A percentile compares a stretch with the other conserved stretches of the same genome.
Conservation (phyloP, 2,113 vertebrate genomes). For the Labeo catla region DNA sequence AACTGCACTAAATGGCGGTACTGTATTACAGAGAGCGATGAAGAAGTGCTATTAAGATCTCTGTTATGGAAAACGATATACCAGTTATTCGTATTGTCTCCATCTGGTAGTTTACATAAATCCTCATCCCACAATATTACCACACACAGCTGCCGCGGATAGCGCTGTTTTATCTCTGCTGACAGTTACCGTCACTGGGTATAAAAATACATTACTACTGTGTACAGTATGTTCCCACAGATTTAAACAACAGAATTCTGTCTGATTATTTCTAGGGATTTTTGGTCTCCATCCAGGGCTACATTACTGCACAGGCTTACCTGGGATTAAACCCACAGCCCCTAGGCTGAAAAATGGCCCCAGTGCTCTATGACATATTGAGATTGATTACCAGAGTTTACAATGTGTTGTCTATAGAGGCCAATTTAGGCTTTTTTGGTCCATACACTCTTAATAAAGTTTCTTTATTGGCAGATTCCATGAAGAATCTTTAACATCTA, state of each 20-base stretch:
- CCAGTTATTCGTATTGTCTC: neutral
- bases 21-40: neutral
- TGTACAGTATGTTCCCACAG: neutral
- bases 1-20: conserved; percentile 8
- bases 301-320: neutral
- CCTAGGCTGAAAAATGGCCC: neutral
- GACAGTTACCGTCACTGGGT: neutral
- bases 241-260: neutral
- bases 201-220: conserved; percentile 12
- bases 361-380: neutral
- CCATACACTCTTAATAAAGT: neutral
- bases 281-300: conserved; percentile 12
- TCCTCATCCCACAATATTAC: neutral
- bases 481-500: neutral
- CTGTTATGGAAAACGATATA: neutral
- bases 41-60: conserved; percentile 9
- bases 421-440: neutral
- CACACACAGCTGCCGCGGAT: neutral
- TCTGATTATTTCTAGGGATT: neutral
- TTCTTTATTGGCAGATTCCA: no score
- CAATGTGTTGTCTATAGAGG: neutral
- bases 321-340: neutral
- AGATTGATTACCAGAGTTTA: neutral
- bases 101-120: conserved; percentile 12
- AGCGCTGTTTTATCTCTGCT: neutral